Evolutionary conservation across 1,140 invertebrate genomes (phyloP).

Genomic region (Acyrthosiphon pisum): DNA sequence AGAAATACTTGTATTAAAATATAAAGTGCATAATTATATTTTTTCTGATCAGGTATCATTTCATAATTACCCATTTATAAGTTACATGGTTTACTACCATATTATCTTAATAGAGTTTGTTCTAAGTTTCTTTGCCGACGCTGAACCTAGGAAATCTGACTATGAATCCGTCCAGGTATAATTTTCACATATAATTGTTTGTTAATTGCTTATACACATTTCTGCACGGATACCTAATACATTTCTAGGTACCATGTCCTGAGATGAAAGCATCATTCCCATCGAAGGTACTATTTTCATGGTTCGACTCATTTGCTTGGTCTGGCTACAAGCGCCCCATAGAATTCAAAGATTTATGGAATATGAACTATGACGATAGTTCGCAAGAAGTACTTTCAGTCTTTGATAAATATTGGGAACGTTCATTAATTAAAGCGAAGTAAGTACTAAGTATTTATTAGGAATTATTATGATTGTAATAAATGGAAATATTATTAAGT

Average conservation of each 20-base stretch:
- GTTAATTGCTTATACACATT: not conserved
- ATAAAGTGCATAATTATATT: not conserved
- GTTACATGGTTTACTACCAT: constrained; percentile 84
- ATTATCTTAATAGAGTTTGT: constrained; percentile 76
- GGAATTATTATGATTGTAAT: not conserved
- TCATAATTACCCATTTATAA: constrained; percentile 71
- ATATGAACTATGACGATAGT: constrained; percentile 83
- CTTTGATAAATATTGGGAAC: constrained; percentile 87
- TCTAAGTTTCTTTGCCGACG: constrained; percentile 84
- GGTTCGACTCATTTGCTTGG: constrained; percentile 87
- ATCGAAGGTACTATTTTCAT: constrained; percentile 74
- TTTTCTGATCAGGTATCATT: not conserved
- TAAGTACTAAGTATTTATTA: not conserved
- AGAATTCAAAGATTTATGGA: constrained; percentile 85
- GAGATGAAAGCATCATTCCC: no score
- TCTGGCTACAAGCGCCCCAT: constrained; percentile 84
- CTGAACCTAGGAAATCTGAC: constrained; percentile 72
- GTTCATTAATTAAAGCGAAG: constrained; percentile 62
- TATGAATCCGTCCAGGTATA: constrained; percentile 74
- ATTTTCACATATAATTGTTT: constrained; percentile 45
- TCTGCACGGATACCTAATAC: constrained; percentile 29
- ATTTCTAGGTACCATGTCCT: constrained; percentile 81
- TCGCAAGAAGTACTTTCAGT: constrained; percentile 79
- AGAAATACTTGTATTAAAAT: no score
- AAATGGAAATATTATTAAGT: no score